Evolutionary conservation across 64 coral and sea anemone species (phyloP).

Genomic region (Actinia equina): DNA sequence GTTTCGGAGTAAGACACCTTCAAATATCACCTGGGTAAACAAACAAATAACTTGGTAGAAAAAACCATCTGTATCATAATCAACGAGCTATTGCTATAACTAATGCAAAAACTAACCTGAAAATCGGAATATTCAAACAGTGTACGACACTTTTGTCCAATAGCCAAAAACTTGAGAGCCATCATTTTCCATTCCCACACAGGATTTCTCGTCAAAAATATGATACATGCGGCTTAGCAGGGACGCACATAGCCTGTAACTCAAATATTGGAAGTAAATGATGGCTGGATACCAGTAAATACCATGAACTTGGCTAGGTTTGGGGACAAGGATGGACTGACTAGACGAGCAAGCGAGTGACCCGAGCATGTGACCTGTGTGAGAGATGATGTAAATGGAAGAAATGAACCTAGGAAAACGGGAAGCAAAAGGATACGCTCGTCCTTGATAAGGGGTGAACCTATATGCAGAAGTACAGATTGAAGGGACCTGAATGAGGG

Average conservation of each 20-base stretch:
- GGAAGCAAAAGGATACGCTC: not conserved
- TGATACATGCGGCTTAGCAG: not conserved
- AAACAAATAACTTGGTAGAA: not conserved
- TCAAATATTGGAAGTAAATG: not conserved
- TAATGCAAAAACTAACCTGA: conserved; percentile 5
- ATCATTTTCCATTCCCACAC: not conserved
- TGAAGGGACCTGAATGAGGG: not conserved
- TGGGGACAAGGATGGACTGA: not conserved
- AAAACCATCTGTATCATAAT: not conserved
- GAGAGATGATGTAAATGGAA: not conserved
- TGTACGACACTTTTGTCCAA: conserved; percentile 9
- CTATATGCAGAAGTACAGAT: not conserved
- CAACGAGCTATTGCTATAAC: not conserved
- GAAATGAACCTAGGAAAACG: not conserved
- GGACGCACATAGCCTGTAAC: not conserved
- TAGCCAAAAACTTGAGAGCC: not conserved
- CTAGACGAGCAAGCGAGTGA: not conserved
- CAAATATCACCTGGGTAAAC: conserved; percentile 12
- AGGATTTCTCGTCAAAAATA: not conserved
- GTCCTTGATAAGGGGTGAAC: not conserved
- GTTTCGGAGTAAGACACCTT: not conserved
- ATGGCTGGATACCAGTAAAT: not conserved
- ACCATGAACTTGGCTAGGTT: not conserved
- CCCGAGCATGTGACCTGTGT: not conserved
- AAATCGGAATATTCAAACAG: not conserved